Conservation (phyloP, 2,888 invertebrate species). For the Dolomedes plantarius region DNA sequence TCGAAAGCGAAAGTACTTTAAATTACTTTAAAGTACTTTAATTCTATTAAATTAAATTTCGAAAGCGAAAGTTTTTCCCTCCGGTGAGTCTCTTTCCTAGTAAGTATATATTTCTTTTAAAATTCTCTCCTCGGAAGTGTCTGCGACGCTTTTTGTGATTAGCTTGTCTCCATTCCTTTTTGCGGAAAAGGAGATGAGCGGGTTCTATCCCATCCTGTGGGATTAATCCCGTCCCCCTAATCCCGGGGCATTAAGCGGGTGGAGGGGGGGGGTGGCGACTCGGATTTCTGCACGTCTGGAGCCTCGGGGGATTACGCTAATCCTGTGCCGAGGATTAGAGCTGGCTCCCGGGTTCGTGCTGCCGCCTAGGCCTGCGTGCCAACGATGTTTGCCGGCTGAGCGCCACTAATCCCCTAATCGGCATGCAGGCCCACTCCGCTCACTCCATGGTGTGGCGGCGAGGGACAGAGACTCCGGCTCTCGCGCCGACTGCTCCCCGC, state of each 20-base stretch:
- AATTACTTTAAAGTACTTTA: too few relatives aligned
- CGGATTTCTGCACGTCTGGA: slow-evolving; percentile 67
- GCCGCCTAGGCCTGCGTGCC: slow-evolving; percentile 56
- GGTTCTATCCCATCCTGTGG: slow-evolving; percentile 19
- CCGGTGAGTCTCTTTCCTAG: too few relatives aligned
- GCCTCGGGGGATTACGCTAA: slow-evolving; percentile 68
- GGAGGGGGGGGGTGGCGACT: slow-evolving; percentile 25
- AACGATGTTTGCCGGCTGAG: slow-evolving; percentile 66
- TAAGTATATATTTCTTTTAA: neutral
- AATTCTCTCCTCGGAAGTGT: neutral
- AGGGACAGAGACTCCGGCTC: slow-evolving; percentile 11
- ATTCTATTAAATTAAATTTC: too few relatives aligned
- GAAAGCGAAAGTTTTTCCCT: neutral
- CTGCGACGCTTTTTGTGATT: slow-evolving; percentile 3
- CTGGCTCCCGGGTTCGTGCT: slow-evolving; percentile 41
- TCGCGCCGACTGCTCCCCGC: slow-evolving; percentile 26
- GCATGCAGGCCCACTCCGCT: slow-evolving; percentile 63
- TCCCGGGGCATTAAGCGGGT: slow-evolving; percentile 60
- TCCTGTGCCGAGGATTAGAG: slow-evolving; percentile 68
- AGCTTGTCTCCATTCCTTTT: slow-evolving; percentile 14
- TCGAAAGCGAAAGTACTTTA: too few relatives aligned
- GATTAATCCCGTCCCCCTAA: slow-evolving; percentile 12
- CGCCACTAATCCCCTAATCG: slow-evolving; percentile 64
- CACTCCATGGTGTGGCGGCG: slow-evolving; percentile 27
- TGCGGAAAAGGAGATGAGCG: slow-evolving; percentile 11